phyloP scores from a whole-genome alignment of 2,888 invertebrate species.

The Zonitis immaculata region DNA sequence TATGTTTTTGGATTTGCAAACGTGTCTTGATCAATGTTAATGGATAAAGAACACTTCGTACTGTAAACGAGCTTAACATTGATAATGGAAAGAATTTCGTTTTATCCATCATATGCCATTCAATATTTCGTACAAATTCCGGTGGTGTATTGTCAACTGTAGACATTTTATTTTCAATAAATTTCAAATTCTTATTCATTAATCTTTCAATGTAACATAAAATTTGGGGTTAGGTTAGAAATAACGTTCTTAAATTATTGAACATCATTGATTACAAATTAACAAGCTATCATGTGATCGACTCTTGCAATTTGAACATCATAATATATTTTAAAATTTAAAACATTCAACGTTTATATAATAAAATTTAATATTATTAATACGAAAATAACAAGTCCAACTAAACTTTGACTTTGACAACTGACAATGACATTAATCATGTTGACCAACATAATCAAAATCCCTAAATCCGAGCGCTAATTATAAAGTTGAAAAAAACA shows the following conservation, averaged over 20 bases:
- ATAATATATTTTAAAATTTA: conserved; percentile 5
- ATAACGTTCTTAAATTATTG: not conserved
- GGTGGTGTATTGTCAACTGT: conserved; percentile 12
- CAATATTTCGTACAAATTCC: conserved; percentile 75
- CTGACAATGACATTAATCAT: conserved; percentile 11
- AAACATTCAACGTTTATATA: conserved; percentile 10
- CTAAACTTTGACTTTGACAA: conserved; percentile 13
- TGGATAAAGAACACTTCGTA: conserved; percentile 79
- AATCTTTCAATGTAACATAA: too few species aligned
- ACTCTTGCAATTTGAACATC: not conserved
- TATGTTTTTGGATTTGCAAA: conserved; percentile 80
- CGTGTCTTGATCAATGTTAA: conserved; percentile 92
- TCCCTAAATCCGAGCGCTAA: conserved; percentile 9
- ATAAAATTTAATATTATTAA: not conserved
- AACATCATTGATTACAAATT: not conserved
- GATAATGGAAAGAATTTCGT: conserved; percentile 89
- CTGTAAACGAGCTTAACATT: conserved; percentile 79
- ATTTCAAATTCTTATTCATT: not conserved
- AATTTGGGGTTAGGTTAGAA: not conserved
- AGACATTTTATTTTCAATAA: conserved; percentile 4
- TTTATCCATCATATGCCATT: conserved; percentile 99
- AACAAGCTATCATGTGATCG: not conserved
- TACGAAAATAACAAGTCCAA: not conserved
- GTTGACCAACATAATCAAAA: not conserved
- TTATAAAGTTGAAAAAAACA: not conserved